These are phyloP conservation scores for Strigamia transsilvanica DNA, from an alignment of 2,888 invertebrate species.

Conservation along the genomic window DNA sequence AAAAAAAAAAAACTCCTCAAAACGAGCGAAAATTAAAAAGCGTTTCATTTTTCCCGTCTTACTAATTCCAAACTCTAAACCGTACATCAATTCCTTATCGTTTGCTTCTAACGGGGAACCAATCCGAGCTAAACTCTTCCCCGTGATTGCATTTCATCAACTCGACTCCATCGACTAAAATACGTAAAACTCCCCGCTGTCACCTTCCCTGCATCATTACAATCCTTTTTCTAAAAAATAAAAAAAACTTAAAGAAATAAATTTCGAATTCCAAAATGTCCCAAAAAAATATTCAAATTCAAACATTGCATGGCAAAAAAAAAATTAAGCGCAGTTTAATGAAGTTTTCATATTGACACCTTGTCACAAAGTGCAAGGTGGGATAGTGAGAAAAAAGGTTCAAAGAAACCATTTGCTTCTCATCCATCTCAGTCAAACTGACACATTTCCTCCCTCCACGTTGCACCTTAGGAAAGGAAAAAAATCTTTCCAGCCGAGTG, in stretches of 20 bases:
- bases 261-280: too few relatives aligned
- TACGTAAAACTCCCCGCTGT: background rate
- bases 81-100: background rate
- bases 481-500: background rate
- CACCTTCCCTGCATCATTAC: constrained; percentile 6
- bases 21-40: background rate
- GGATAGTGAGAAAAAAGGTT: background rate
- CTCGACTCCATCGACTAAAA: background rate
- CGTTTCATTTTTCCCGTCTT: too few relatives aligned
- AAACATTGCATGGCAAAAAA: background rate
- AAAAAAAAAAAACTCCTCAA: background rate
- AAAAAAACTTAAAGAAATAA: too few relatives aligned
- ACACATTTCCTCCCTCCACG: background rate
- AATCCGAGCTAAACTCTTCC: constrained; percentile 11
- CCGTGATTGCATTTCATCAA: constrained; percentile 11
- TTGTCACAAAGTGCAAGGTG: background rate
- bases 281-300: too few relatives aligned
- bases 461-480: background rate
- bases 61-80: background rate
- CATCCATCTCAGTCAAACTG: constrained; percentile 18
- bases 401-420: constrained; percentile 17
- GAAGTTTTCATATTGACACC: constrained; percentile 9
- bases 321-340: background rate
- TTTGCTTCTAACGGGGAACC: background rate
- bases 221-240: too few relatives aligned